Evolutionary conservation across 92 coral and sea anemone genomes (phyloP).

Genomic region (Parazoanthus atlanticus): DNA sequence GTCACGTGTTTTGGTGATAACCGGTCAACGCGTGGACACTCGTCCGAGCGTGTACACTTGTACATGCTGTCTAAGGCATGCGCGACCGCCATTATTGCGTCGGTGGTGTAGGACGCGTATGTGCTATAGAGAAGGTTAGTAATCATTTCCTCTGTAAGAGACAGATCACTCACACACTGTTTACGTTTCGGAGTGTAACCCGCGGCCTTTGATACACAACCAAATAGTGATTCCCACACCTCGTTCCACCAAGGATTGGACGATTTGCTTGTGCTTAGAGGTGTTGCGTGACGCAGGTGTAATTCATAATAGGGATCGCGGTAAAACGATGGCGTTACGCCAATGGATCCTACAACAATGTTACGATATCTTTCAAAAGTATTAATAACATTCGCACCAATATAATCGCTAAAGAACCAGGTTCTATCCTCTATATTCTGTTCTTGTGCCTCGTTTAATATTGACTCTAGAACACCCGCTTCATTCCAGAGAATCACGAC

Average conservation of each 20-base stretch:
- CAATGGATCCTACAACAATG: conserved; percentile 66
- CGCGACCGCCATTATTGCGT: conserved; percentile 75
- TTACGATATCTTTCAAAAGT: conserved; percentile 62
- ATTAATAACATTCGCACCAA: conserved; percentile 72
- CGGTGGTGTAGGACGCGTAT: conserved; percentile 69
- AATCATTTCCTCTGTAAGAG: conserved; percentile 45
- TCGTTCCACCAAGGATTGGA: conserved; percentile 35
- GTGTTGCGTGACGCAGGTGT: conserved; percentile 52
- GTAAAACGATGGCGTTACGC: conserved; percentile 69
- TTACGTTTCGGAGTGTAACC: no score
- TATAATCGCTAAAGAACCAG: conserved; percentile 86
- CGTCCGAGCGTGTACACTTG: conserved; percentile 53
- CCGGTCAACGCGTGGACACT: conserved; percentile 57
- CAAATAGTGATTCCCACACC: conserved; percentile 61
- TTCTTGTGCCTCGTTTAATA: conserved; percentile 65
- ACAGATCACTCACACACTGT: conserved; percentile 53
- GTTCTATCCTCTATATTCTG: conserved; percentile 63
- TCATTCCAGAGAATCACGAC: conserved; percentile 69
- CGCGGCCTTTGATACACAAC: neutral
- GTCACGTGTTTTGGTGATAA: conserved; percentile 56
- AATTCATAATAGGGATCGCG: conserved; percentile 52
- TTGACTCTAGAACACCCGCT: conserved; percentile 55
- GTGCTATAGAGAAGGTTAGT: conserved; percentile 61
- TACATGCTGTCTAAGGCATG: conserved; percentile 69
- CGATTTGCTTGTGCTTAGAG: conserved; percentile 44